These are phyloP conservation scores for Drosophila grimshawi DNA, from an alignment of 1,140 invertebrate genomes.

Conservation along the genomic window DNA sequence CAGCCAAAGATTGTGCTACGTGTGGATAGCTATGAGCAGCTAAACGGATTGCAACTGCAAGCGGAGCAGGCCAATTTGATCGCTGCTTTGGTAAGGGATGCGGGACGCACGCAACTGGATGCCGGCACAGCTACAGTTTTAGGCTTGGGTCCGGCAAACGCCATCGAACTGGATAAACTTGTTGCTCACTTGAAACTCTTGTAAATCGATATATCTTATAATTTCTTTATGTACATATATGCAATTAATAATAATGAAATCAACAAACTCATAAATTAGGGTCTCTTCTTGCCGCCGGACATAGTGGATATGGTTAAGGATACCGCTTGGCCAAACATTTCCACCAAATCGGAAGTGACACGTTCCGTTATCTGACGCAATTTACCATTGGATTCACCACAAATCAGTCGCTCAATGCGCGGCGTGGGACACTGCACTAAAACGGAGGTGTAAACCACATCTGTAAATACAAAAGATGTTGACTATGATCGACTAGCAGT, in stretches of 20 bases:
- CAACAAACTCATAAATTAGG: conserved; percentile 10
- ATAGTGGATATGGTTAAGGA: conserved; percentile 80
- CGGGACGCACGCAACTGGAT: conserved; percentile 90
- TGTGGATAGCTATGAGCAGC: conserved; percentile 85
- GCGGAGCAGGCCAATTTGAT: conserved; percentile 87
- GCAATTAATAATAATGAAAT: conserved; percentile 31
- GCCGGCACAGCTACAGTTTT: conserved; percentile 89
- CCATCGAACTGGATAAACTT: conserved; percentile 88
- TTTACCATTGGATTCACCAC: conserved; percentile 88
- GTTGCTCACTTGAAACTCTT: conserved; percentile 90
- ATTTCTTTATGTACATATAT: conserved; percentile 13
- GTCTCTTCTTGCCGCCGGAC: conserved; percentile 40
- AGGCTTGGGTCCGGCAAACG: conserved; percentile 90
- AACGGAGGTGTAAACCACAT: conserved; percentile 87
- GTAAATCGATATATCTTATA: conserved; percentile 70
- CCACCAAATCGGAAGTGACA: conserved; percentile 84
- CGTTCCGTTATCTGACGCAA: conserved; percentile 88
- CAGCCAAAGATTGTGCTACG: conserved; percentile 91
- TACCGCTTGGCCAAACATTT: conserved; percentile 81
- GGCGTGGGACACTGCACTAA: conserved; percentile 87
- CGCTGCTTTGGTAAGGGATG: conserved; percentile 89
- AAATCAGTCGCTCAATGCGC: conserved; percentile 87
- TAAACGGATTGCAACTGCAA: conserved; percentile 85
- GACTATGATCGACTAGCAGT: not conserved
- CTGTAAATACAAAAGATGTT: conserved; percentile 66